A percentile compares a stretch with the other conserved stretches of the same genome.
Conservation (phyloP, 92 coral and sea anemone genomes). For the Actinostola sp. region DNA sequence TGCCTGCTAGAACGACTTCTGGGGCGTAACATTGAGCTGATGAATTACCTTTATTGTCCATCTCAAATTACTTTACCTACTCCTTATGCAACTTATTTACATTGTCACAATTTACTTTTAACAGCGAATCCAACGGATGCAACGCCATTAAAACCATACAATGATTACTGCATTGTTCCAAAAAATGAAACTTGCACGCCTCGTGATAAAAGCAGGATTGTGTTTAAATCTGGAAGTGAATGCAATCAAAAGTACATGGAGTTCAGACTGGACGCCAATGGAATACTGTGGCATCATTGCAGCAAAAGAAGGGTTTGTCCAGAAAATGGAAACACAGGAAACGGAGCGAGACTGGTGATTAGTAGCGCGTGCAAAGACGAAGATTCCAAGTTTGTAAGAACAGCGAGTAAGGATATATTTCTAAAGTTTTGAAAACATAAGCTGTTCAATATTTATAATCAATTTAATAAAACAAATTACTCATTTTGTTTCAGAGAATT, state of each 20-base stretch:
- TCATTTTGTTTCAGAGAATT: conserved; percentile 26
- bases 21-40: too few species aligned
- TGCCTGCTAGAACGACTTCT: too few species aligned
- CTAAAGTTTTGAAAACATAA: too few species aligned
- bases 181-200: conserved; percentile 18
- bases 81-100: background rate
- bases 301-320: conserved; percentile 62
- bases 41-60: too few species aligned
- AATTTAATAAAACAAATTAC: background rate
- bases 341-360: conserved; percentile 28
- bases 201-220: conserved; percentile 24
- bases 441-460: background rate
- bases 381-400: conserved; percentile 32
- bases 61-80: background rate
- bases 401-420: conserved; percentile 7
- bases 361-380: conserved; percentile 43
- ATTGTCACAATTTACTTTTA: background rate
- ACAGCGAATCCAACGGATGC: conserved; percentile 46
- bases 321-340: conserved; percentile 34
- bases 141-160: conserved; percentile 40
- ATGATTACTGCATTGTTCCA: conserved; percentile 53
- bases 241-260: conserved; percentile 51
- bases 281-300: conserved; percentile 52
- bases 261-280: conserved; percentile 42
- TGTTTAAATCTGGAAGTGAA: conserved; percentile 32